Evolutionary conservation across 2,797 vertebrate genomes (phyloP), one percentile per base, ranked within the genome.

Genomic region (Spea hammondii): DNA sequence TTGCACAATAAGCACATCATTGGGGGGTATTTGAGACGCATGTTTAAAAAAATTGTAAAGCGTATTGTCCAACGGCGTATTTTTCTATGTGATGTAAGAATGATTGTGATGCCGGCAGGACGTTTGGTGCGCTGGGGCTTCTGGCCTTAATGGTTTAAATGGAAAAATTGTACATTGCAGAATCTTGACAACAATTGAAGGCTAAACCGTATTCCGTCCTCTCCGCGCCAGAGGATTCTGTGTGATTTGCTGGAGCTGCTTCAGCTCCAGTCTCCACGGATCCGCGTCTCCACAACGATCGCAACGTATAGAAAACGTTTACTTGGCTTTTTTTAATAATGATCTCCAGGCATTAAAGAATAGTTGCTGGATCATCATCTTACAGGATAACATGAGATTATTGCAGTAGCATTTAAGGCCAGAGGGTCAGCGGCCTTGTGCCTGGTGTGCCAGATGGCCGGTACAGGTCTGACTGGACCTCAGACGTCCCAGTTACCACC

Each of bases 241-340:
- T 69, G 68, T 79, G 74, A 79, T 79, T 59, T 79, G 65, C 78
- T 79, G 14, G 64, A 48, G 17, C 57, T 69, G 66, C 59, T 46
- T 74, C 72, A 14, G 67, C 70, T 66, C 44, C 65, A 49, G 45
- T 75, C 66, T 80, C 78, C 50, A 71, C 10, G 66, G 78, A 79
- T 6, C 62, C 10, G 13, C 5, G 54, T 68, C 17, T 45, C 17
- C 10, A 5, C 8, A 53, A 67, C 5, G 51, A 44, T 55, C n/a
- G 67, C 57, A 60, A 64, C 64, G 45, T 45, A 75, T 55, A 70
- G 66, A 80, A 80, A 64, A 48, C 70, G 72, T 75, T 79, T 80
- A 65, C 69, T 75, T 65, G 66, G 78, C 67, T 65, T 48, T 80
- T 48, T 80, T 75, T 70, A 54, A 75, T 80, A 80, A 75, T 75